Percentiles rank a stretch among this genome's conserved stretches.
Evolutionary conservation across 2,797 vertebrate genomes (phyloP).

Genomic region (Falco biarmicus): DNA sequence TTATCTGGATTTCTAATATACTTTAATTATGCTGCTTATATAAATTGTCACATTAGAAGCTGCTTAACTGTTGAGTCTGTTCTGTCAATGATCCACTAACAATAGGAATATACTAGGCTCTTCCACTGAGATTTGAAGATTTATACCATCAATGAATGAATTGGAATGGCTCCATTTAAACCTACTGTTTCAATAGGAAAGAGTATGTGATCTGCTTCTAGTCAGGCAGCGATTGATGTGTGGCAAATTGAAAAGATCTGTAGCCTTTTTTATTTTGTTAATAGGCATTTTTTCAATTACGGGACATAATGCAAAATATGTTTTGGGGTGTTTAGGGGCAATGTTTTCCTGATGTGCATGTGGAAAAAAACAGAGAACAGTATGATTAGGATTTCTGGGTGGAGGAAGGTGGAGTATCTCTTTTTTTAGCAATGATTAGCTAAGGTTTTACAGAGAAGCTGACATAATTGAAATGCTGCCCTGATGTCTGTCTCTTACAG

Average conservation of each 20-base stretch:
- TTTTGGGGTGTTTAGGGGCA: neutral
- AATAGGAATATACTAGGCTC: constrained; percentile 22
- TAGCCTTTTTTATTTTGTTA: neutral
- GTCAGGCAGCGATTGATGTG: neutral
- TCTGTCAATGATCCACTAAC: constrained; percentile 17
- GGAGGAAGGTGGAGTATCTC: neutral
- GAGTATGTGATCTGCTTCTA: neutral
- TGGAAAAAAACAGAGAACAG: neutral
- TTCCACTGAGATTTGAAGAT: constrained; percentile 48
- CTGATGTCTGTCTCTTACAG: neutral
- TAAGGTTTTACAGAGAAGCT: neutral
- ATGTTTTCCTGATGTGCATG: neutral
- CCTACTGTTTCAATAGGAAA: neutral
- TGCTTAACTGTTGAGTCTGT: constrained; percentile 46
- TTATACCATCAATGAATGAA: neutral
- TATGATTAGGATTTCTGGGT: neutral
- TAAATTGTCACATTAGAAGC: constrained; percentile 54
- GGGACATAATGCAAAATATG: neutral
- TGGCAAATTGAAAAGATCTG: constrained; percentile 12
- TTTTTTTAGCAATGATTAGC: neutral
- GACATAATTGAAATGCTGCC: neutral
- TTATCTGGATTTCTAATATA: constrained; percentile 59
- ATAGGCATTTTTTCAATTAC: constrained; percentile 3
- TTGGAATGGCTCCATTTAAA: neutral
- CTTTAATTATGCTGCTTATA: constrained; percentile 55